A percentile compares a stretch with the other conserved stretches of the same genome.
These are phyloP conservation scores for Phocoena phocoena DNA, from an alignment of 2,113 vertebrate species.

Conservation along the genomic window DNA sequence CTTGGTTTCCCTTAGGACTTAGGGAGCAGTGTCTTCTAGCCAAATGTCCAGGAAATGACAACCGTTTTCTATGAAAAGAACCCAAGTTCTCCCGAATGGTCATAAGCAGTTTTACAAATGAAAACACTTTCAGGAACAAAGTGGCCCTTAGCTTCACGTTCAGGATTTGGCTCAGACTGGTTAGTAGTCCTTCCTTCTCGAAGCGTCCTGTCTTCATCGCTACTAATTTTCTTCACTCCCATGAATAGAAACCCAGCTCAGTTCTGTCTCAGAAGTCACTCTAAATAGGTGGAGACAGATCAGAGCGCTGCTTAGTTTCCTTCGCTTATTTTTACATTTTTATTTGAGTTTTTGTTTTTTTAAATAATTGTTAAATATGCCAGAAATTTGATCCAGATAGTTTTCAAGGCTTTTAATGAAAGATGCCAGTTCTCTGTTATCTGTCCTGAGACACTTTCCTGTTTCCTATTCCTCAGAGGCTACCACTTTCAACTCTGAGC, in stretches of 20 bases:
- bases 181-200: background rate
- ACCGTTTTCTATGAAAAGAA: background rate
- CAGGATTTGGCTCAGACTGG: background rate
- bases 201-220: background rate
- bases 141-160: background rate
- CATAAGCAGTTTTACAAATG: background rate
- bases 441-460: background rate
- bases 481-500: background rate
- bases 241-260: background rate
- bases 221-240: background rate
- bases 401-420: constrained; percentile 5
- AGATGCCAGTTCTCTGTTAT: background rate
- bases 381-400: background rate
- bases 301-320: background rate
- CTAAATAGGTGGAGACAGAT: background rate
- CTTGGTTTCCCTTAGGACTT: background rate
- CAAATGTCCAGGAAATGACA: constrained; percentile 3
- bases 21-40: background rate
- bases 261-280: background rate
- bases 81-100: background rate
- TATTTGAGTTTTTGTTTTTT: background rate
- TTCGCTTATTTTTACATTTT: background rate
- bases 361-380: background rate
- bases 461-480: background rate
- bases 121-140: background rate